Percentiles rank a stretch among this genome's conserved stretches.
Evolutionary conservation across 1,140 invertebrate genomes (phyloP).

Genomic region (Drosophila subpulchrella): DNA sequence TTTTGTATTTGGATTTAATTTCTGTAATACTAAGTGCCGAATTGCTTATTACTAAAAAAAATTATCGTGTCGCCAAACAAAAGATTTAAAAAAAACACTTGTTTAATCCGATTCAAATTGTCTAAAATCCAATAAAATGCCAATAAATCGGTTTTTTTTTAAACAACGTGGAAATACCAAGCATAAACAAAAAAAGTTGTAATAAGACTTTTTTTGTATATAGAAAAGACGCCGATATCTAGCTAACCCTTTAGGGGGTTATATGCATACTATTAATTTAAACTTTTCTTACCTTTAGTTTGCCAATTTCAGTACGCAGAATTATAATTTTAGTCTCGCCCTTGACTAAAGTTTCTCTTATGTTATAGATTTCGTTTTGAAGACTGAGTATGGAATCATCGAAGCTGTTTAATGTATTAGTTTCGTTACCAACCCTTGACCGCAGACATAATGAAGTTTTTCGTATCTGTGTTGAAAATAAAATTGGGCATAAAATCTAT

Average conservation of each 20-base stretch:
- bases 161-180: too few relatives aligned
- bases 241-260: not conserved
- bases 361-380: constrained; percentile 23
- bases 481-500: not conserved
- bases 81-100: too few relatives aligned
- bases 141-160: too few relatives aligned
- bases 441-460: constrained; percentile 48
- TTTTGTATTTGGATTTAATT: too few relatives aligned
- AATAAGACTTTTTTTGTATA: too few relatives aligned
- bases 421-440: constrained; percentile 11
- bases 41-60: too few relatives aligned
- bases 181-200: too few relatives aligned
- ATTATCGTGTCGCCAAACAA: too few relatives aligned
- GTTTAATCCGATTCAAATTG: too few relatives aligned
- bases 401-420: not conserved
- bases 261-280: not conserved
- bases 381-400: constrained; percentile 30
- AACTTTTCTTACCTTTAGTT: constrained; percentile 40
- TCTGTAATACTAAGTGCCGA: too few relatives aligned
- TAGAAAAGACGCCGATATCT: too few relatives aligned
- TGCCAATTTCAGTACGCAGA: constrained; percentile 47
- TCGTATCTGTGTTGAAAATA: constrained; percentile 29
- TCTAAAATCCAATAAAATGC: too few relatives aligned
- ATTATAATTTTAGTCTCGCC: constrained; percentile 56
- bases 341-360: constrained; percentile 28